phyloP scores from a whole-genome alignment of 2,797 vertebrate genomes.

The Anniella stebbinsi region DNA sequence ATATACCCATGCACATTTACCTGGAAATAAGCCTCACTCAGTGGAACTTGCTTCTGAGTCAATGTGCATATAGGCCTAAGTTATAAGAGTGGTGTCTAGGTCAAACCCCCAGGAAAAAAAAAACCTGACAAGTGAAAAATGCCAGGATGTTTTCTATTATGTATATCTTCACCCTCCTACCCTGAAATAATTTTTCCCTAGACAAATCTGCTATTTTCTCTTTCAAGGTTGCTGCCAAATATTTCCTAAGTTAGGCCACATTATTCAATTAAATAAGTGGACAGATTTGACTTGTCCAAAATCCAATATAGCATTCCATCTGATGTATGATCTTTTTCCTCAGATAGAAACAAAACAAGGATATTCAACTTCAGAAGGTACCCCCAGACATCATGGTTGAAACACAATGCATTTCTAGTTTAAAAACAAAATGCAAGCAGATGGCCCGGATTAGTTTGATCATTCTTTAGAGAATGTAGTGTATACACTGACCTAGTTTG shows the following conservation, averaged over 20 bases:
- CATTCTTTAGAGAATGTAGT: conserved; percentile 25
- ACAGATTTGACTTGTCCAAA: conserved; percentile 15
- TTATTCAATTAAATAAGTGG: conserved; percentile 65
- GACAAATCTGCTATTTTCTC: background rate
- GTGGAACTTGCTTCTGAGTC: background rate
- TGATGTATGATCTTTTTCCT: conserved; percentile 37
- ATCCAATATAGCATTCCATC: conserved; percentile 9
- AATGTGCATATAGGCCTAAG: background rate
- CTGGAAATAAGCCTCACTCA: background rate
- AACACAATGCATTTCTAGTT: conserved; percentile 31
- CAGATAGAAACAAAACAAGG: background rate
- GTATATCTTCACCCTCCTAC: background rate
- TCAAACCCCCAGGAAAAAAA: background rate
- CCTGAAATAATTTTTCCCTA: background rate
- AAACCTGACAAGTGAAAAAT: background rate
- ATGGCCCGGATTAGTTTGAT: conserved; percentile 32
- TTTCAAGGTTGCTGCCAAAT: conserved; percentile 12
- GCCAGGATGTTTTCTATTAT: background rate
- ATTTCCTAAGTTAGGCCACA: background rate
- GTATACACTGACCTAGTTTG: background rate
- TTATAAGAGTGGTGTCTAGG: background rate
- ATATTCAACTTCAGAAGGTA: conserved; percentile 44
- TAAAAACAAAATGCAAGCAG: background rate
- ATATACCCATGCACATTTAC: background rate
- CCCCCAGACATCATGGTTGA: conserved; percentile 21